Evolutionary conservation across 1,140 invertebrate species (phyloP), one percentile per base, ranked within the genome.

Genomic region (Ganaspis sp.): DNA sequence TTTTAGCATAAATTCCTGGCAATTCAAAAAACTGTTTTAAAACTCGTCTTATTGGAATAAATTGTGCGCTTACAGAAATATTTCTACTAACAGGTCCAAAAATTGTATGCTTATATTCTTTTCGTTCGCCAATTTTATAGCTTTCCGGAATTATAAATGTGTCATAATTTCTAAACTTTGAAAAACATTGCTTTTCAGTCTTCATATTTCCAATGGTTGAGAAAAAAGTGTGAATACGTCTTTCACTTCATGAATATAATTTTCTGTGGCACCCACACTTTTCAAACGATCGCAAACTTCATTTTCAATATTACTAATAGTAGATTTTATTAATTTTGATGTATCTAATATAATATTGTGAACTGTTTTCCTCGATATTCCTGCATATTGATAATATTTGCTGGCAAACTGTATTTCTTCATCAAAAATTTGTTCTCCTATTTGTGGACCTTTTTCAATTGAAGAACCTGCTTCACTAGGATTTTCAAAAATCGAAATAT

Each of bases 1-100:
- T 70, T 40, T 77, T 15, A 53, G 76, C 19, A 40, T 19, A 76
- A 26, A 81, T n/a, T n/a, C 45, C 69, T 19, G 81, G 79, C 29
- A 81, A 42, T 74, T 83, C 71, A 64, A 83, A 81, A 64, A 81
- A 83, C 11, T 23, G 19, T 79, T 42, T 73, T 19, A 76, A 74
- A n/a, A 79, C 72, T 11, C 34, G 17, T 19, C 74, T 70, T 37
- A 76, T 42, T 26, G 64, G 69, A 71, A 79, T 74, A 38, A 79
- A 79, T 69, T 73, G 74, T 8, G 72, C 54, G 15, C 72, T 34
- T 23, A 79, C 69, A 0, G 74, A 58, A 11, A 74, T n/a, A 15
- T 38, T 76, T 72, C 45, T 70, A 12, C 54, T 34, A 11, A 19
- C 9, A 64, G 23, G 29, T 15, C 38, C 53, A 5, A 23, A 42